These are phyloP conservation scores for Folsomia manolachei DNA, from an alignment of 2,888 invertebrate species.

Conservation along the genomic window DNA sequence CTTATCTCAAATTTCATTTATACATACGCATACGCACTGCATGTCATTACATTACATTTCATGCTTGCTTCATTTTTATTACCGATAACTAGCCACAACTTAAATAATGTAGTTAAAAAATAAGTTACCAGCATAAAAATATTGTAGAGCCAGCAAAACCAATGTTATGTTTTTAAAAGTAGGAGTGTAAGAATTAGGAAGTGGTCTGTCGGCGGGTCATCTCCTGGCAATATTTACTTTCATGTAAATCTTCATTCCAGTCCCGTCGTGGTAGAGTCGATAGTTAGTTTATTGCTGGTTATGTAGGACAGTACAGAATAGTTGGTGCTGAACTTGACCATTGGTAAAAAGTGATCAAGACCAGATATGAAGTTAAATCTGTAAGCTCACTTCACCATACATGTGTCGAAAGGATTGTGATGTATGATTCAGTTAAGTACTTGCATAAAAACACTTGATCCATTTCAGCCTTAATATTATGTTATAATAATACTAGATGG, in stretches of 20 bases:
- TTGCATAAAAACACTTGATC: neutral
- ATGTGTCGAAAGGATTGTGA: neutral
- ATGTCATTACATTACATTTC: neutral
- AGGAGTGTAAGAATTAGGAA: too few species aligned
- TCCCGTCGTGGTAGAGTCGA: too few species aligned
- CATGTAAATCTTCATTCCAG: too few species aligned
- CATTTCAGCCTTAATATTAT: too few species aligned
- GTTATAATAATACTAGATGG: neutral
- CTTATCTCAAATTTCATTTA: neutral
- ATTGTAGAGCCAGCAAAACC: too few species aligned
- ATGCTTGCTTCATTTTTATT: constrained; percentile 8
- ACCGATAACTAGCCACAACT: neutral
- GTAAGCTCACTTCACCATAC: too few species aligned
- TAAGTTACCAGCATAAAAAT: neutral
- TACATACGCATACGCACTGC: neutral
- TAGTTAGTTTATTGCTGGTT: too few species aligned
- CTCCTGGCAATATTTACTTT: neutral
- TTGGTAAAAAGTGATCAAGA: neutral
- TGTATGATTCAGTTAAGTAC: neutral
- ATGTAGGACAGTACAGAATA: too few species aligned
- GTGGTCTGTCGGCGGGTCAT: neutral
- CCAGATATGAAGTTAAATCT: neutral
- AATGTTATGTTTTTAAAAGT: too few species aligned
- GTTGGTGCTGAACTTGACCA: too few species aligned
- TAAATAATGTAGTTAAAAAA: neutral